These are phyloP conservation scores for Anastatus disparis DNA, from an alignment of 1,140 invertebrate species.

Conservation along the genomic window DNA sequence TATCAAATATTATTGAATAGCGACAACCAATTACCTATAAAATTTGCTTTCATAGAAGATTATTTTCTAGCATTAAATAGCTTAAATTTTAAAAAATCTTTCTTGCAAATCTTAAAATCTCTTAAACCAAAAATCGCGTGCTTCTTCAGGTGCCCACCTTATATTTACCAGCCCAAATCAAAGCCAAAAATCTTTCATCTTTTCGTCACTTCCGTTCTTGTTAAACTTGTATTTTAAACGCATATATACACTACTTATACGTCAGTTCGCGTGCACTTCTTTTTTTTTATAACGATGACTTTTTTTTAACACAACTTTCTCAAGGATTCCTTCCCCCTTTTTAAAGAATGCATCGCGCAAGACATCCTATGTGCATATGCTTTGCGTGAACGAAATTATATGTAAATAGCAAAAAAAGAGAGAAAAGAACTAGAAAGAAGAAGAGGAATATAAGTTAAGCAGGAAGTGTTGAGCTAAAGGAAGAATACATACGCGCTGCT, in stretches of 20 bases:
- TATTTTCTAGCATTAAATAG: too few species aligned
- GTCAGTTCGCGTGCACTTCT: conserved; percentile 14
- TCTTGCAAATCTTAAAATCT: too few species aligned
- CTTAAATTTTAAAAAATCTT: too few species aligned
- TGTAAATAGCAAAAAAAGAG: background rate
- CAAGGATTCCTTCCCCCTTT: background rate
- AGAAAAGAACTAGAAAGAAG: background rate
- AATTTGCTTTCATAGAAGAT: too few species aligned
- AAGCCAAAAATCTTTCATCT: background rate
- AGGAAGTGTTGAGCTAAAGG: background rate
- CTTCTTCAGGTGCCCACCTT: too few species aligned
- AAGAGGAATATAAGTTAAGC: too few species aligned
- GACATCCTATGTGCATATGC: too few species aligned
- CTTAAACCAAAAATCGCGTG: too few species aligned
- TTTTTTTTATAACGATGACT: too few species aligned
- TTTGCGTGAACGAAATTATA: conserved; percentile 22
- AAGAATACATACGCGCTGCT: background rate
- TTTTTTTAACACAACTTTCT: conserved; percentile 1
- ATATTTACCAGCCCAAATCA: background rate
- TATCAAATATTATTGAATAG: too few species aligned
- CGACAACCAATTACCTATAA: too few species aligned
- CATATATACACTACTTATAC: background rate
- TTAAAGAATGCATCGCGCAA: background rate
- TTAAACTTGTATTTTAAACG: too few species aligned
- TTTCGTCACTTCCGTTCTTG: background rate